A percentile compares a stretch with the other conserved stretches of the same genome.
Conservation (phyloP, 2,888 invertebrate genomes). For the Drosophila paramelanica region DNA sequence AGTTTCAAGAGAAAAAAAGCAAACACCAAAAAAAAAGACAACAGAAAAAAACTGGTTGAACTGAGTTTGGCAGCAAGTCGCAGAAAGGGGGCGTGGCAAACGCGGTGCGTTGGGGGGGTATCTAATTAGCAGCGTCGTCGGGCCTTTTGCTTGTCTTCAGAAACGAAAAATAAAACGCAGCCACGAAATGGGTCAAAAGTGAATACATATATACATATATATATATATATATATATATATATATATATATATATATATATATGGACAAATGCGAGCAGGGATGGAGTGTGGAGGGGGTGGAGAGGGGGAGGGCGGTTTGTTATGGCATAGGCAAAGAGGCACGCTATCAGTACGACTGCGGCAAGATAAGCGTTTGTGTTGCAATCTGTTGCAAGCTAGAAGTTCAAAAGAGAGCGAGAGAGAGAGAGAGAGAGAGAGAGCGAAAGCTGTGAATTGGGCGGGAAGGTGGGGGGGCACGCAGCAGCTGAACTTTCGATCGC, state of each 20-base stretch:
- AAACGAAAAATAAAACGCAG: conserved; percentile 13
- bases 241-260: background rate
- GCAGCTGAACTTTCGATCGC: conserved; percentile 58
- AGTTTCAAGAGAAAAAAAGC: conserved; percentile 7
- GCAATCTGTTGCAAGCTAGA: conserved; percentile 54
- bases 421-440: background rate
- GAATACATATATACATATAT: conserved; percentile 4
- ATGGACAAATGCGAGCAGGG: background rate
- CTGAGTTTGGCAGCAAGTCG: too few relatives aligned
- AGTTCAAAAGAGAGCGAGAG: conserved; percentile 17
- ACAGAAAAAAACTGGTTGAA: conserved; percentile 36
- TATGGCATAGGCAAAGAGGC: background rate
- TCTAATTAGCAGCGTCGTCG: conserved; percentile 39
- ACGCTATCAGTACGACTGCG: conserved; percentile 36
- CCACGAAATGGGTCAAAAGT: conserved; percentile 51
- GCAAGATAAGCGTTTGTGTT: conserved; percentile 48
- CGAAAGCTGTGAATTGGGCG: background rate
- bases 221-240: background rate
- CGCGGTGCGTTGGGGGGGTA: background rate
- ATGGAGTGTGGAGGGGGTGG: background rate
- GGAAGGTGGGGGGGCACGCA: background rate
- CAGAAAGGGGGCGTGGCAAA: background rate
- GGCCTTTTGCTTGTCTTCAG: conserved; percentile 12
- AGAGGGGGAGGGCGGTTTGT: background rate
- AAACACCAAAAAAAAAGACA: background rate